phyloP scores from a whole-genome alignment of 2,113 vertebrate species.

The Mesitornis unicolor region DNA sequence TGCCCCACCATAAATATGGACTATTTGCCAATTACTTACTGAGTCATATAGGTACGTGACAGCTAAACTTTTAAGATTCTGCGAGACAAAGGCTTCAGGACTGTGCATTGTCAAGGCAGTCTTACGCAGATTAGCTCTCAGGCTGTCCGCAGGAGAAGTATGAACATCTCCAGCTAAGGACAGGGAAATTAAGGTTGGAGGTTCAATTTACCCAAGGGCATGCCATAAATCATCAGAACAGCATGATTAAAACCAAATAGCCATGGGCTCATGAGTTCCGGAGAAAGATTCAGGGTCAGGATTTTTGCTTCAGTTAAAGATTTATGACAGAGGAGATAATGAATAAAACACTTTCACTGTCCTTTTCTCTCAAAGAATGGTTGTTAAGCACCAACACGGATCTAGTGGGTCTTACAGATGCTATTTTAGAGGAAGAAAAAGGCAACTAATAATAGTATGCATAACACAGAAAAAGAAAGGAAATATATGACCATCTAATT shows the following conservation, averaged over 20 bases:
- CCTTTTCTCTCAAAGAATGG: neutral
- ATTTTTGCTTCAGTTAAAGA: slow-evolving; percentile 8
- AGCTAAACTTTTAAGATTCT: neutral
- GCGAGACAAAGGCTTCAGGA: neutral
- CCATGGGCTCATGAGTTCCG: neutral
- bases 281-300: neutral
- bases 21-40: neutral
- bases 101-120: slow-evolving; percentile 6
- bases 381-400: neutral
- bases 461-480: neutral
- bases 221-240: slow-evolving; percentile 17
- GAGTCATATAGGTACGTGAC: neutral
- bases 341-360: neutral
- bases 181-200: neutral
- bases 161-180: neutral
- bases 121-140: neutral
- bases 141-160: neutral
- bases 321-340: slow-evolving; percentile 32
- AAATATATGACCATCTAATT: neutral
- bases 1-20: neutral
- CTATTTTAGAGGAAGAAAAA: neutral
- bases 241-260: neutral
- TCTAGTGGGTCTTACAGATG: neutral
- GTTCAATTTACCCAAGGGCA: slow-evolving; percentile 18
- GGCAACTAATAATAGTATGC: neutral